Base-by-base conservation (phyloP, 1,140 invertebrate genomes). In the Matsumurasca onukii region DNA sequence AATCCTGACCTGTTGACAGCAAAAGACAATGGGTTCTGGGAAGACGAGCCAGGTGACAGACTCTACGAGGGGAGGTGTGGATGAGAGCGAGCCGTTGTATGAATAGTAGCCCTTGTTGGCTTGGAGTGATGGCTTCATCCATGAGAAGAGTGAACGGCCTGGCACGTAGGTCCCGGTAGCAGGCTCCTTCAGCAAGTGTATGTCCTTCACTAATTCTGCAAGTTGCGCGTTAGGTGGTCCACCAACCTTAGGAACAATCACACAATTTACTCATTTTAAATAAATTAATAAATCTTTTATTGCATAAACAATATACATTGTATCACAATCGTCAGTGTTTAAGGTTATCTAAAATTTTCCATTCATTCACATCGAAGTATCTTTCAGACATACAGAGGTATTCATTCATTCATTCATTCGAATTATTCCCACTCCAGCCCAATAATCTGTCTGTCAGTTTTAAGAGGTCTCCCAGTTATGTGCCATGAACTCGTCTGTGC, bases 1-100 rank as follows among this genome's bases (percentile, higher is more conserved):
- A n/a, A n/a, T n/a, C n/a, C n/a, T n/a, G n/a, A 52, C 55, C 55
- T 59, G 55, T 29, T 59, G 55, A 29, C 55, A 59, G 25, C 55
- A 59, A 27, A 59, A 59, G 12, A 29, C 2, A 12, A 59, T 29
- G 25, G 55, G 22, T 59, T 59, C 15, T 5, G 15, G 3, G n/a
- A 59, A 59, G 13, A 59, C 24, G 2, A 59, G 25, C 55, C 55
- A 59, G 24, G 25, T 59, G 24, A 29, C 55, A 59, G 22, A 2
- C 13, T 59, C 55, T 3, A 59, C 25, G 30, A 27, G 30, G 2
- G 22, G 55, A 27, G 55, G 55, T 5, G 15, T 13, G 5, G 22
- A 3, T 27, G 55, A 27, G 24, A 59, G 12, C 5, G 55, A 22
- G 25, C 55, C 25, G 9, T 59, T 59, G 55, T 59, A 59, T 25